phyloP scores from a whole-genome alignment of 1,140 invertebrate species.

The Papilio dardanus region DNA sequence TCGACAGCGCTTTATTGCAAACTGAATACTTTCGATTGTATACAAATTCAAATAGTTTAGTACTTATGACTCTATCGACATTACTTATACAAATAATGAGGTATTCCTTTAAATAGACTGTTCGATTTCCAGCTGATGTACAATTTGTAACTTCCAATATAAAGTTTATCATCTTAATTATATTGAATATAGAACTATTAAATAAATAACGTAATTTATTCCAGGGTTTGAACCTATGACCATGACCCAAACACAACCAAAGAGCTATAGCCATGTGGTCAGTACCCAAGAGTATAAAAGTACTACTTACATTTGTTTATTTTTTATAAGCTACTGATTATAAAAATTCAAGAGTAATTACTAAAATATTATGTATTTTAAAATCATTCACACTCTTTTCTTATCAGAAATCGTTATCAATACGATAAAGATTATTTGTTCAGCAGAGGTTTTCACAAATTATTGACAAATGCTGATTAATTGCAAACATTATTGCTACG shows the following conservation, averaged over 20 bases:
- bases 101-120: not conserved
- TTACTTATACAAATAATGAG: not conserved
- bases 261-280: too few relatives aligned
- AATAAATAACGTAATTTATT: too few relatives aligned
- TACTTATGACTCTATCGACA: not conserved
- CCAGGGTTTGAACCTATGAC: not conserved
- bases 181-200: too few relatives aligned
- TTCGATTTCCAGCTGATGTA: too few relatives aligned
- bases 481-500: not conserved
- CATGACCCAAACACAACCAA: not conserved
- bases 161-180: too few relatives aligned
- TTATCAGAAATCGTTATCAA: constrained; percentile 4
- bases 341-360: not conserved
- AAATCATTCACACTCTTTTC: not conserved
- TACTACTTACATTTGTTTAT: not conserved
- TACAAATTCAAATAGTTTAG: not conserved
- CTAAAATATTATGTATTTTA: not conserved
- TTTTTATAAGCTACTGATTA: not conserved
- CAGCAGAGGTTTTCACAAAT: not conserved
- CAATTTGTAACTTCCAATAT: too few relatives aligned
- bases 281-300: not conserved
- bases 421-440: constrained; percentile 8
- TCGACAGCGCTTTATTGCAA: constrained; percentile 1
- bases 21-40: constrained; percentile 7
- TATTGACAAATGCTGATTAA: constrained; percentile 1